Percentiles rank a stretch among this genome's conserved stretches.
These are phyloP conservation scores for Alcis repandata DNA, from an alignment of 2,888 invertebrate species.

Conservation along the genomic window DNA sequence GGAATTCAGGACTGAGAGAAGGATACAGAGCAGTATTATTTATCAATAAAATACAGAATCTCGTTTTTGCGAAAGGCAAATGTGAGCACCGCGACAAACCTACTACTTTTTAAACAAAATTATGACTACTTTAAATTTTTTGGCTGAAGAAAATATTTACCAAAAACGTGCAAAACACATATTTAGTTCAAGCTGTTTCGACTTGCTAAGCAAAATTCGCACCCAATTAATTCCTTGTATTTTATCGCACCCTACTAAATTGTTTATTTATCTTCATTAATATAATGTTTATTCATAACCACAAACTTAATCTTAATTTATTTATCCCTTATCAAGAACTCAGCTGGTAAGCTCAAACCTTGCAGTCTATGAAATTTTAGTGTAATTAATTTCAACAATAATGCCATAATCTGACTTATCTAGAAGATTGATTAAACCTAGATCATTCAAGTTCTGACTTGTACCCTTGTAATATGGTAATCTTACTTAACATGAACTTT, in stretches of 20 bases:
- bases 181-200: no score
- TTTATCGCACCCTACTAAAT: no score
- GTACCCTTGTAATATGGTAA: neutral
- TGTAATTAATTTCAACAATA: slow-evolving; percentile 1
- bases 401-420: neutral
- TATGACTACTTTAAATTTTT: no score
- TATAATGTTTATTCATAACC: neutral
- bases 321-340: neutral
- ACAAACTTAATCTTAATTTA: neutral
- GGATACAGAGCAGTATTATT: no score
- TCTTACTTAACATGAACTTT: neutral
- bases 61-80: no score
- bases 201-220: no score
- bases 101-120: no score
- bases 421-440: neutral
- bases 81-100: no score
- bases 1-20: neutral
- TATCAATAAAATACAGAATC: no score
- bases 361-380: neutral
- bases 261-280: neutral
- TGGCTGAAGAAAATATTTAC: no score
- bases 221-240: no score
- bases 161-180: no score
- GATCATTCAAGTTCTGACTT: slow-evolving; percentile 1
- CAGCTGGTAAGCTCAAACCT: neutral